A percentile compares a stretch with the other conserved stretches of the same genome.
phyloP scores from a whole-genome alignment of 2,113 vertebrate species.

The Nothobranchius furzeri region DNA sequence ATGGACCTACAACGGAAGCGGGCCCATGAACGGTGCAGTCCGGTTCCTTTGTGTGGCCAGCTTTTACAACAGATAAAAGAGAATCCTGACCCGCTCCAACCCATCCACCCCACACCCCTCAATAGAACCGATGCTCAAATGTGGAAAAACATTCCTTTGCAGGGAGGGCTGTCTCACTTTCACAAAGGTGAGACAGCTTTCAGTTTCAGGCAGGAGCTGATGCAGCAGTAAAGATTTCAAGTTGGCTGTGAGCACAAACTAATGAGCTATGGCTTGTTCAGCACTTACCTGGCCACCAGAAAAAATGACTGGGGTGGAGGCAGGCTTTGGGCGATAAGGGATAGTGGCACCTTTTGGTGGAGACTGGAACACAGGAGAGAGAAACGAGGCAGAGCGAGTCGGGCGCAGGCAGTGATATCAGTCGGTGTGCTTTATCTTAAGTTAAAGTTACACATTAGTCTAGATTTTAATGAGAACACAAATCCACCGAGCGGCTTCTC shows the following conservation, averaged over 20 bases:
- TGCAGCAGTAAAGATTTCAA: constrained; percentile 90
- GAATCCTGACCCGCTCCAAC: no score
- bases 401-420: no score
- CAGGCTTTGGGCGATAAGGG: constrained; percentile 98
- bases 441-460: neutral
- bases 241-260: constrained; percentile 84
- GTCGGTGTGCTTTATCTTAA: no score
- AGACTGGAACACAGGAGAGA: constrained; percentile 90
- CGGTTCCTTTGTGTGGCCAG: no score
- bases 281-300: constrained; percentile 99
- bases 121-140: no score
- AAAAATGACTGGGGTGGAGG: constrained; percentile 99
- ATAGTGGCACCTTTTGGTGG: constrained; percentile 99
- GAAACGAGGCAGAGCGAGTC: constrained; percentile 73
- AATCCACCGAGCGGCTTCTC: no score
- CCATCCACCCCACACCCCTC: no score
- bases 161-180: no score
- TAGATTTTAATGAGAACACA: neutral
- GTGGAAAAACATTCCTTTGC: no score
- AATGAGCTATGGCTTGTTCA: constrained; percentile 79
- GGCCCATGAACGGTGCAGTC: no score
- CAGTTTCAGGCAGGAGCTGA: constrained; percentile 89
- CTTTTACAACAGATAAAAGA: no score
- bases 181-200: constrained; percentile 48
- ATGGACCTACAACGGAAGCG: no score